These are phyloP conservation scores for Argya squamiceps DNA, from an alignment of 2,797 vertebrate species.

Conservation along the genomic window DNA sequence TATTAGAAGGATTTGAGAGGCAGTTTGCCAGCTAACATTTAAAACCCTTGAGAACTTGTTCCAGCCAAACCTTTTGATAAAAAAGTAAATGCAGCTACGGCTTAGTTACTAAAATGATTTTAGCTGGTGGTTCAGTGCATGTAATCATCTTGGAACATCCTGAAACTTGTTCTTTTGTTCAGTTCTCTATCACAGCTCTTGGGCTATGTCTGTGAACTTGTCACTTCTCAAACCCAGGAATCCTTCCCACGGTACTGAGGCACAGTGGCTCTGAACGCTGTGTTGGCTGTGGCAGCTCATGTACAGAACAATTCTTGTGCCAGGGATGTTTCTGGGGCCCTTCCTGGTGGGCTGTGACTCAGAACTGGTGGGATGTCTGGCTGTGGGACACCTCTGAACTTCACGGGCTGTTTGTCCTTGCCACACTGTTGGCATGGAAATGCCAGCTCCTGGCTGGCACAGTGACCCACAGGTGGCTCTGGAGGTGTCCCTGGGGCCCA, in stretches of 20 bases:
- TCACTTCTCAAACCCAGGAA: not conserved
- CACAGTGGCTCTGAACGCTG: accelerated
- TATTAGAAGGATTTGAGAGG: not conserved
- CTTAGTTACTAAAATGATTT: not conserved
- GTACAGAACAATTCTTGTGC: not conserved
- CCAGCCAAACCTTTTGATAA: conserved; percentile 4
- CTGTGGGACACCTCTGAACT: not conserved
- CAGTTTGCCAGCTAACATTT: conserved; percentile 29
- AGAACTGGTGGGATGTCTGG: not conserved
- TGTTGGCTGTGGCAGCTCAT: accelerated
- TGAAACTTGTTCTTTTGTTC: not conserved
- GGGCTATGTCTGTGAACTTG: not conserved
- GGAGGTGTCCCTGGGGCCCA: not conserved
- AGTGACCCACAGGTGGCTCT: accelerated
- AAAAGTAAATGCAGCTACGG: not conserved
- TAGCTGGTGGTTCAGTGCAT: not conserved
- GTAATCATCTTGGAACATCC: not conserved
- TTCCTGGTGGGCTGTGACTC: not conserved
- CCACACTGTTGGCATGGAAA: not conserved
- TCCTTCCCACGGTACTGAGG: accelerated
- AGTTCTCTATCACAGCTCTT: not conserved
- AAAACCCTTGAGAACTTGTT: conserved; percentile 22
- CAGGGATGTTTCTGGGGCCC: not conserved
- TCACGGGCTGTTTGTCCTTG: accelerated
- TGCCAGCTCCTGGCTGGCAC: not conserved